These are phyloP conservation scores for Colius striatus DNA, from an alignment of 2,113 vertebrate species.

Conservation along the genomic window DNA sequence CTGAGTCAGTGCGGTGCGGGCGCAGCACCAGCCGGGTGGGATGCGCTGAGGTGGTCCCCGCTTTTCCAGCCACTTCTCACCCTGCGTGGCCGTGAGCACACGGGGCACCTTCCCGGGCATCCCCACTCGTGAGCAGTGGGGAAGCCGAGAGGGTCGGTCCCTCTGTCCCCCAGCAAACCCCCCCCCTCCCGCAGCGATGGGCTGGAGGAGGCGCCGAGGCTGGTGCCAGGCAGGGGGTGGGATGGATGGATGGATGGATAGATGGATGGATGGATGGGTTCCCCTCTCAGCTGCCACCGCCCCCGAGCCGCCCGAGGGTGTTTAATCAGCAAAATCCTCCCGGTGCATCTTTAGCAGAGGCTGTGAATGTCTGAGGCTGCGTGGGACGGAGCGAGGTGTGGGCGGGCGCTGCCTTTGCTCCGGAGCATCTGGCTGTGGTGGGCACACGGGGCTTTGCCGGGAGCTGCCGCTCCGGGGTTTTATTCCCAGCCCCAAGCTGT, in stretches of 20 bases:
- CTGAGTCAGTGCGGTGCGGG: accelerated
- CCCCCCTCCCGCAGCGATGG: background rate
- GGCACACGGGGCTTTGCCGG: accelerated
- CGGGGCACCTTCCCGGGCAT: accelerated
- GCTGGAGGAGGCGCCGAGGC: background rate
- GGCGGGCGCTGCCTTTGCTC: background rate
- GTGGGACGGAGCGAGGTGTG: background rate
- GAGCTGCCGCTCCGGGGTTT: background rate
- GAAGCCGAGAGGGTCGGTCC: background rate
- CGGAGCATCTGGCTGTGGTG: background rate
- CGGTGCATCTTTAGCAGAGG: background rate
- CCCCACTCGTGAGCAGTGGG: accelerated
- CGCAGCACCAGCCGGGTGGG: accelerated
- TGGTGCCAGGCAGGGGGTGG: background rate
- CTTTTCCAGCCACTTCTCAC: accelerated
- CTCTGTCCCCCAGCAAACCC: background rate
- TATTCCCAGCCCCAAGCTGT: accelerated
- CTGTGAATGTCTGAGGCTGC: background rate
- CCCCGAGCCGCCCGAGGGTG: background rate
- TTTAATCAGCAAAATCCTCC: background rate
- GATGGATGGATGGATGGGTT: too few species aligned
- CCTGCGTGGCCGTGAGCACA: accelerated
- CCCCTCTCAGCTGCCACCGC: background rate
- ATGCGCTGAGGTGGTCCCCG: background rate
- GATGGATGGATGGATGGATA: accelerated